These are phyloP conservation scores for Onychorhynchus coronatus DNA, from an alignment of 2,113 vertebrate species.

Conservation along the genomic window DNA sequence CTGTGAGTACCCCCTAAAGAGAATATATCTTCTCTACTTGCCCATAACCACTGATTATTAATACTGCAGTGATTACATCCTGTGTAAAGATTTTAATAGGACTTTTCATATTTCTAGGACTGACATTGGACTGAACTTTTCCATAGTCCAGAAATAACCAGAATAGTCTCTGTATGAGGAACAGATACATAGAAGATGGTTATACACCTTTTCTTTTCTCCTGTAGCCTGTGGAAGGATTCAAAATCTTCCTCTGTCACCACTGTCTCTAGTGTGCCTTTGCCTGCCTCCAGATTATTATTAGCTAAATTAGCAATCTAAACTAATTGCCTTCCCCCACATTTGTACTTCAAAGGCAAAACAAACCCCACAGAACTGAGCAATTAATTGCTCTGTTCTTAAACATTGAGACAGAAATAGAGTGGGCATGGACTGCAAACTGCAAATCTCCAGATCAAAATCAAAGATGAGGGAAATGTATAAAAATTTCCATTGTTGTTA, in stretches of 20 bases:
- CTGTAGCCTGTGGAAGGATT: background rate
- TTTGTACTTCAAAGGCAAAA: background rate
- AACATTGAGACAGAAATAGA: background rate
- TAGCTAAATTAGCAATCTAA: background rate
- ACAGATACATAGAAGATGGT: background rate
- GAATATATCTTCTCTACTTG: background rate
- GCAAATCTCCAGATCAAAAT: background rate
- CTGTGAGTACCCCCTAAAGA: background rate
- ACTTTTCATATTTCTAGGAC: background rate
- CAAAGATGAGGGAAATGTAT: background rate
- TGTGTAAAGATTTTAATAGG: background rate
- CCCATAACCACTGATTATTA: background rate
- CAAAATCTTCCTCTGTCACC: background rate
- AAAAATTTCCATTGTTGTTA: background rate
- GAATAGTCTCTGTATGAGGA: background rate
- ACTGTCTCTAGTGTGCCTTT: background rate
- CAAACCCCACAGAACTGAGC: background rate
- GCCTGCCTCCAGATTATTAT: background rate
- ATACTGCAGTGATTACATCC: background rate
- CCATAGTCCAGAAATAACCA: background rate
- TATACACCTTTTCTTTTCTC: background rate
- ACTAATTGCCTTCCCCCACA: background rate
- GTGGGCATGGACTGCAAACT: background rate
- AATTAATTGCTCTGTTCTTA: background rate
- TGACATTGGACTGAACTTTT: background rate